Percentiles rank a stretch among this genome's conserved stretches.
Evolutionary conservation across 2,888 invertebrate genomes (phyloP).

Genomic region (Conops quadrifasciatus): DNA sequence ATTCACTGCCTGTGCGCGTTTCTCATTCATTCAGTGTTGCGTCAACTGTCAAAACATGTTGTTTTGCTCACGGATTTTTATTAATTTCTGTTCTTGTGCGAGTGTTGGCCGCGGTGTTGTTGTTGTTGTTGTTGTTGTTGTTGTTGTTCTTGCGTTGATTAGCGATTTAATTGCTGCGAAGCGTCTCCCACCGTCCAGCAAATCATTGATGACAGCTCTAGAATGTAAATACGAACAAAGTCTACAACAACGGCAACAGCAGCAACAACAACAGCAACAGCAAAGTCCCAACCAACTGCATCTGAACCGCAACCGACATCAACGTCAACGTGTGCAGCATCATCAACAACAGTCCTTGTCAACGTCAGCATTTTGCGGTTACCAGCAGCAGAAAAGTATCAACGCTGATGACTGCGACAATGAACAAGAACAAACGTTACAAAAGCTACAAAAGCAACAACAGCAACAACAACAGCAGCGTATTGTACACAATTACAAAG

Average conservation of each 20-base stretch:
- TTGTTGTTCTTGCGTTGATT: slow-evolving; percentile 55
- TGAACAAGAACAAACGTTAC: background rate
- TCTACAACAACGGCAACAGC: slow-evolving; percentile 23
- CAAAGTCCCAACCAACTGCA: slow-evolving; percentile 17
- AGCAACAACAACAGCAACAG: slow-evolving; percentile 19
- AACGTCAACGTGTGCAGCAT: background rate
- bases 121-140: slow-evolving; percentile 52
- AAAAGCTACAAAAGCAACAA: background rate
- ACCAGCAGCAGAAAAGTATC: background rate
- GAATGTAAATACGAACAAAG: background rate
- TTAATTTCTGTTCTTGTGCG: slow-evolving; percentile 52
- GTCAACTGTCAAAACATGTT: slow-evolving; percentile 15
- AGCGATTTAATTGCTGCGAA: slow-evolving; percentile 54
- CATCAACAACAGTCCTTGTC: background rate
- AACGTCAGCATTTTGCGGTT: slow-evolving; percentile 1
- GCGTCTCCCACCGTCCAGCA: slow-evolving; percentile 35
- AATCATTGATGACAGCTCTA: slow-evolving; percentile 25
- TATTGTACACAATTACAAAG: slow-evolving; percentile 29
- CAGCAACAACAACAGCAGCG: background rate
- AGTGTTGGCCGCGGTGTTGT: slow-evolving; percentile 54
- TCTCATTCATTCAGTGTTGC: background rate
- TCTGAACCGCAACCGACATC: too few species aligned
- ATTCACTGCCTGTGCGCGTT: background rate
- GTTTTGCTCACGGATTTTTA: slow-evolving; percentile 44
- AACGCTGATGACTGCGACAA: background rate